Percentiles rank a stretch among this genome's conserved stretches.
Conservation (phyloP, 1,140 invertebrate genomes). For the Andrena cerasifolii region DNA sequence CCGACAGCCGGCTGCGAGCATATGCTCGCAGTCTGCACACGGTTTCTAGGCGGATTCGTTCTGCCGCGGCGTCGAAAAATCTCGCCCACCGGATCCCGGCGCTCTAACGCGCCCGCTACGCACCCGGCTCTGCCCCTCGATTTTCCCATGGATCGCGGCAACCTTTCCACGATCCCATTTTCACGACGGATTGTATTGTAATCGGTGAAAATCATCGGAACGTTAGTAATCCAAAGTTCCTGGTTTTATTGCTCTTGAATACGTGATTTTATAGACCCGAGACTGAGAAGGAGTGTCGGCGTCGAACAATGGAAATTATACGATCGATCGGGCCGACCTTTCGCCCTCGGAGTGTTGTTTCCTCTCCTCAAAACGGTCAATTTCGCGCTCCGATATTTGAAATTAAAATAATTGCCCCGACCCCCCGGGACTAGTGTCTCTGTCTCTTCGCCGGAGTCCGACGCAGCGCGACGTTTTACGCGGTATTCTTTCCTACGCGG, state of each 20-base stretch:
- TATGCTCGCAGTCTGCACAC: slow-evolving; percentile 15
- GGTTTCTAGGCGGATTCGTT: slow-evolving; percentile 23
- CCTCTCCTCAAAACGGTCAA: not conserved
- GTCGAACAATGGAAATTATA: slow-evolving; percentile 46
- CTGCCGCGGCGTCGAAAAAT: not conserved
- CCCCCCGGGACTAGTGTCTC: not conserved
- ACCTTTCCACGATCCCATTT: no score
- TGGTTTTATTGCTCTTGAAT: slow-evolving; percentile 1
- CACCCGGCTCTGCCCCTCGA: not conserved
- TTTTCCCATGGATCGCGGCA: not conserved
- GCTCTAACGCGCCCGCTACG: not conserved
- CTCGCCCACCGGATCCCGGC: not conserved
- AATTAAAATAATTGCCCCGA: slow-evolving; percentile 33
- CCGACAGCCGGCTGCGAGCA: slow-evolving; percentile 38
- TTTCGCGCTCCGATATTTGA: slow-evolving; percentile 32
- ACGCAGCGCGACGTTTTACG: not conserved
- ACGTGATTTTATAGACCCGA: slow-evolving; percentile 11
- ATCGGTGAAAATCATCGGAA: not conserved
- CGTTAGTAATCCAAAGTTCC: no score
- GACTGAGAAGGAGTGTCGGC: not conserved
- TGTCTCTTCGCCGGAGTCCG: not conserved
- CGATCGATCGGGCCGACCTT: slow-evolving; percentile 37
- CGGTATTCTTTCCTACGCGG: not conserved
- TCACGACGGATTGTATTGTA: no score
- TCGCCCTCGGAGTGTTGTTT: slow-evolving; percentile 6